Percentiles rank a stretch among this genome's conserved stretches.
phyloP scores from a whole-genome alignment of 2,797 vertebrate genomes.

The Eutrigla gurnardus region DNA sequence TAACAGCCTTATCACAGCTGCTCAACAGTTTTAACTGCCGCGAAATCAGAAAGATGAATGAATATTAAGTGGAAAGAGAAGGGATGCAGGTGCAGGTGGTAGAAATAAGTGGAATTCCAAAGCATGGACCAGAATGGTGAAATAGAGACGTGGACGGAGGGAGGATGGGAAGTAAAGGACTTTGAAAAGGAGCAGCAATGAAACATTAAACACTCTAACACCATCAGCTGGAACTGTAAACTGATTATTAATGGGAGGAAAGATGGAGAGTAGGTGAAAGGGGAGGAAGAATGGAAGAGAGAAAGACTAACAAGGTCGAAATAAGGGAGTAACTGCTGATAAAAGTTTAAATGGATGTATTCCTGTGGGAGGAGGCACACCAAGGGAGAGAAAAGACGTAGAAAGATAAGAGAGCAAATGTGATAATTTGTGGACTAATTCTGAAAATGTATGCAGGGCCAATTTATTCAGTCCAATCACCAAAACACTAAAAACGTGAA shows the following conservation, averaged over 20 bases:
- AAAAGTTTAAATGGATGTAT: conserved; percentile 16
- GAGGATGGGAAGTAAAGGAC: conserved; percentile 18
- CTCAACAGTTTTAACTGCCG: conserved; percentile 41
- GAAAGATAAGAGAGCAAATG: conserved; percentile 22
- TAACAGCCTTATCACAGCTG: conserved; percentile 32
- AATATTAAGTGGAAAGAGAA: conserved; percentile 29
- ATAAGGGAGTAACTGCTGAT: conserved; percentile 29
- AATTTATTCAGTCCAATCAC: conserved; percentile 37
- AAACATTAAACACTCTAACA: conserved; percentile 55
- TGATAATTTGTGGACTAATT: conserved; percentile 28
- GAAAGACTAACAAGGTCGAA: conserved; percentile 12
- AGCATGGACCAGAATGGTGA: conserved; percentile 25
- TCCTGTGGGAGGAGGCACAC: conserved; percentile 12
- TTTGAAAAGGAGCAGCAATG: conserved; percentile 19
- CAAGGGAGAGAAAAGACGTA: conserved; percentile 1
- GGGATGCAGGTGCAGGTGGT: conserved; percentile 15
- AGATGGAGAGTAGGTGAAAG: conserved; percentile 28
- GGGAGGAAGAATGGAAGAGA: neutral
- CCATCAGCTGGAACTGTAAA: conserved; percentile 32
- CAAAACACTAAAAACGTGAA: neutral
- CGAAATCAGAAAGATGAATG: conserved; percentile 16
- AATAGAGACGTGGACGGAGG: neutral
- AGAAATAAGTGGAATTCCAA: conserved; percentile 7
- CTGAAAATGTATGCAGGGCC: conserved; percentile 11
- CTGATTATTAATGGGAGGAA: conserved; percentile 28